Percentiles rank a stretch among this genome's conserved stretches.
Evolutionary conservation across 2,113 vertebrate genomes (phyloP).

Genomic region (Anhinga rufa): DNA sequence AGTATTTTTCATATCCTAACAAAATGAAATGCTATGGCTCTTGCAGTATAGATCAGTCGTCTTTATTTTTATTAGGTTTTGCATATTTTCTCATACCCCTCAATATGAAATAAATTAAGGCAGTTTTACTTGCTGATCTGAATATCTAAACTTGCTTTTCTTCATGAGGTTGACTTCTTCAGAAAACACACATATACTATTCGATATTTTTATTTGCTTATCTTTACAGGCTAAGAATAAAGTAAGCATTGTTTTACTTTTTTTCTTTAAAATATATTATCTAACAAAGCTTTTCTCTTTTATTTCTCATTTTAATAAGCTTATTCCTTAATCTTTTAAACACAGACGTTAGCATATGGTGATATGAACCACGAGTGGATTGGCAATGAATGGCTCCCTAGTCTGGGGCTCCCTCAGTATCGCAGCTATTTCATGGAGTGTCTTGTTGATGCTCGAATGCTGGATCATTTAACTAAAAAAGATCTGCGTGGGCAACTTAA

Average conservation of each 20-base stretch:
- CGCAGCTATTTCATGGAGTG: conserved; percentile 99
- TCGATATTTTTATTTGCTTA: neutral
- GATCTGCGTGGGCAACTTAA: conserved; percentile 95
- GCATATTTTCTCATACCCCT: neutral
- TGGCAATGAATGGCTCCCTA: conserved; percentile 96
- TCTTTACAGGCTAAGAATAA: neutral
- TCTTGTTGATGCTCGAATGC: conserved; percentile 97
- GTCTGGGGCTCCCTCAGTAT: conserved; percentile 93
- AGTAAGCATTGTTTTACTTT: neutral
- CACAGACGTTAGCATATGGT: conserved; percentile 91
- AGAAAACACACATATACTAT: neutral
- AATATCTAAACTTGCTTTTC: neutral
- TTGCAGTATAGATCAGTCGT: neutral
- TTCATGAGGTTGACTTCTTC: neutral
- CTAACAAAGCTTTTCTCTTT: neutral
- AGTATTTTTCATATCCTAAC: neutral
- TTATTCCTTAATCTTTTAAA: neutral
- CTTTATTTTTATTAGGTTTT: neutral
- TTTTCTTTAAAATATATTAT: neutral
- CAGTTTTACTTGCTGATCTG: neutral
- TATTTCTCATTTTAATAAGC: neutral
- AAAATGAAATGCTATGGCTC: neutral
- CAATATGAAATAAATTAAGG: neutral
- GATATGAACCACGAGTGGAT: conserved; percentile 99
- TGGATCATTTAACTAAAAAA: conserved; percentile 97